phyloP scores from a whole-genome alignment of 2,113 vertebrate genomes.

The Odocoileus virginianus region DNA sequence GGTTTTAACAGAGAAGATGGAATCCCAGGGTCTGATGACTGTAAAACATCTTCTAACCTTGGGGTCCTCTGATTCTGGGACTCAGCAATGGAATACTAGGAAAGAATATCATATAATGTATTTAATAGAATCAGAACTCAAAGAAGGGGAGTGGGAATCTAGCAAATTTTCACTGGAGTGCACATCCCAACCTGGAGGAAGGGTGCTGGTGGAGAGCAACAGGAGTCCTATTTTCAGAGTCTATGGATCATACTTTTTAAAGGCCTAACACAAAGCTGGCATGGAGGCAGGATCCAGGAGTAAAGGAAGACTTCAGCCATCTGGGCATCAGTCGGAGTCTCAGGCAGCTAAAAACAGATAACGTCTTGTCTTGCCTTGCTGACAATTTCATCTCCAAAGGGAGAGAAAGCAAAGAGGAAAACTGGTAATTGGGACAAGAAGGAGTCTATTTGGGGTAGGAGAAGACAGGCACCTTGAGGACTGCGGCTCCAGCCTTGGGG shows the following conservation, averaged over 20 bases:
- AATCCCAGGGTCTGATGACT: background rate
- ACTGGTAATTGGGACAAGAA: background rate
- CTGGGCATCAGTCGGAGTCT: slow-evolving; percentile 19
- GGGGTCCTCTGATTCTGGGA: background rate
- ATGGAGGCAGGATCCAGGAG: background rate
- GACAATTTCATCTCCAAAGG: slow-evolving; percentile 41
- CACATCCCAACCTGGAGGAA: background rate
- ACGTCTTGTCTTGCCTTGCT: slow-evolving; percentile 25
- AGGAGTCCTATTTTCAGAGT: background rate
- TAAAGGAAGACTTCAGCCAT: slow-evolving; percentile 33
- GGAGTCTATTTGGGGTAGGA: background rate
- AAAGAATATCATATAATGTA: background rate
- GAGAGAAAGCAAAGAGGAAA: slow-evolving; percentile 20
- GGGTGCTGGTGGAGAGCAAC: background rate
- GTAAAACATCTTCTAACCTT: background rate
- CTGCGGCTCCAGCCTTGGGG: background rate
- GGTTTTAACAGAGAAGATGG: background rate
- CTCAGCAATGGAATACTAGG: background rate
- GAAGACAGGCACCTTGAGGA: background rate
- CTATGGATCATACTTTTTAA: background rate
- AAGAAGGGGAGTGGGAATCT: background rate
- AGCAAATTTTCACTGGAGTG: background rate
- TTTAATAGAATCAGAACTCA: background rate
- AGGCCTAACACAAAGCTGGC: slow-evolving; percentile 2
- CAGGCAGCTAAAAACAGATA: slow-evolving; percentile 37